Conservation (phyloP, 2,888 invertebrate genomes). For the Cheilosia soror region DNA sequence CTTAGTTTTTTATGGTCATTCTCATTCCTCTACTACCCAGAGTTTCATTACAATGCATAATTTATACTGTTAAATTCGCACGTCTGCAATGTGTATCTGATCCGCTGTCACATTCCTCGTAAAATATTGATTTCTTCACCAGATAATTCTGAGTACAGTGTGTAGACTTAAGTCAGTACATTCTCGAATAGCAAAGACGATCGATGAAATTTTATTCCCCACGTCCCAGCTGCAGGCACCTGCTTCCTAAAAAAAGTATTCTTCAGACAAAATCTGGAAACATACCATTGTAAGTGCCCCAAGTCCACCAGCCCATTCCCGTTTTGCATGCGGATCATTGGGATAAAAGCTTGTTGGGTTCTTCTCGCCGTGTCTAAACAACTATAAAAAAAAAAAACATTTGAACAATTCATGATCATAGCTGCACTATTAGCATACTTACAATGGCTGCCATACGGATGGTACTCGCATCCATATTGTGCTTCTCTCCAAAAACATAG, state of each 20-base stretch:
- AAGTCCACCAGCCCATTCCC: conserved; percentile 92
- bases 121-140: no score
- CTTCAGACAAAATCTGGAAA: neutral
- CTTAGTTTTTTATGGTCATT: no score
- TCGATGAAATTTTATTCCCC: no score
- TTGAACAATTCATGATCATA: conserved; percentile 5
- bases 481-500: conserved; percentile 82
- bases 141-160: no score
- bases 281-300: conserved; percentile 88
- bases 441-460: conserved; percentile 83
- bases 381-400: conserved; percentile 76
- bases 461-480: conserved; percentile 81
- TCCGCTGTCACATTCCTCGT: no score
- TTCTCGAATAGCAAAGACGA: no score
- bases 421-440: conserved; percentile 71
- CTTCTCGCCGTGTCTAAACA: conserved; percentile 83
- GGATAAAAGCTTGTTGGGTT: conserved; percentile 90
- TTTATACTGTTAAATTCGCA: no score
- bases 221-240: no score
- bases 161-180: no score
- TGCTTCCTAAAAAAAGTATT: neutral
- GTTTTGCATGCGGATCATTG: conserved; percentile 90
- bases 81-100: no score
- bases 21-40: no score
- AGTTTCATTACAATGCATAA: no score